A percentile compares a stretch with the other conserved stretches of the same genome.
These are phyloP conservation scores for Polyploca ridens DNA, from an alignment of 2,888 invertebrate species.

Conservation along the genomic window DNA sequence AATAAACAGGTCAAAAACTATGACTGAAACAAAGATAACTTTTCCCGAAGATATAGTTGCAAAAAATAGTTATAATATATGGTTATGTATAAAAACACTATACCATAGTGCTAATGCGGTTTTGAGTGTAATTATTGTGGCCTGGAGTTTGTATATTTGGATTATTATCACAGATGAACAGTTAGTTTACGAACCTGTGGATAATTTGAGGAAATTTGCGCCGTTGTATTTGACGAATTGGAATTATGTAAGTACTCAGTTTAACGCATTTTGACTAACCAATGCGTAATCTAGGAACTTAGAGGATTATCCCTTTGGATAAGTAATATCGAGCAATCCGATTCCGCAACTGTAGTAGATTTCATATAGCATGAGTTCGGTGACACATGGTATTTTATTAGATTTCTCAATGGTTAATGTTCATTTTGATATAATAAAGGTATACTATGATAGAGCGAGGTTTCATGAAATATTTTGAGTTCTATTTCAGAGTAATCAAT, in stretches of 20 bases:
- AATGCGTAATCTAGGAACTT: too few species aligned
- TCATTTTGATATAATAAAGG: too few species aligned
- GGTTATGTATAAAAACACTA: neutral
- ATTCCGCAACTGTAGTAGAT: too few species aligned
- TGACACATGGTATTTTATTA: too few species aligned
- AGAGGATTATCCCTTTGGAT: too few species aligned
- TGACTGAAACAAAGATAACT: constrained; percentile 34
- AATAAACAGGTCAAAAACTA: constrained; percentile 18
- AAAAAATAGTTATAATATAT: constrained; percentile 26
- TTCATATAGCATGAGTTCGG: too few species aligned
- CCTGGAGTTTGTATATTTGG: neutral
- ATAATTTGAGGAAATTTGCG: neutral
- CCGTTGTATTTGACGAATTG: neutral
- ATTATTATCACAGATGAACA: neutral
- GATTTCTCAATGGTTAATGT: too few species aligned
- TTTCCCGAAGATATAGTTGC: constrained; percentile 16
- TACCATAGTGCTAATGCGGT: neutral
- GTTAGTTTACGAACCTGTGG: neutral
- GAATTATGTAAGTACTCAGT: constrained; percentile 2
- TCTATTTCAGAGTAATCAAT: too few species aligned
- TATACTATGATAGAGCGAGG: too few species aligned
- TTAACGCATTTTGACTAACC: too few species aligned
- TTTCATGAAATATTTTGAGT: too few species aligned
- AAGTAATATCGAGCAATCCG: too few species aligned
- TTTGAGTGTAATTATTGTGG: neutral